Evolutionary conservation across 2,797 vertebrate species (phyloP).

Genomic region (Pseudopleuronectes americanus): DNA sequence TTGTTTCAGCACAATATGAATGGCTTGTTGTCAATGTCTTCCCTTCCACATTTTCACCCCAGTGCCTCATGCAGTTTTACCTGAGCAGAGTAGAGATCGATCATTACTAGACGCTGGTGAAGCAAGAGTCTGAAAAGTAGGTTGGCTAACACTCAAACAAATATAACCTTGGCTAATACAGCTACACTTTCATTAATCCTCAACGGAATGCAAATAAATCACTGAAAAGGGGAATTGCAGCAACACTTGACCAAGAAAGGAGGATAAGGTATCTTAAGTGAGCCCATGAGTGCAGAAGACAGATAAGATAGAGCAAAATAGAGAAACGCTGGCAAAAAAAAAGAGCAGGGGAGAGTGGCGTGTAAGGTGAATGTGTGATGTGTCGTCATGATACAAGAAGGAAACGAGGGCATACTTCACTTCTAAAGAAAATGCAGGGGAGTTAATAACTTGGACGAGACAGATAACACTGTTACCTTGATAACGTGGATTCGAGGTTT

Average conservation of each 20-base stretch:
- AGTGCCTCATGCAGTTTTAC: slow-evolving; percentile 29
- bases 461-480: slow-evolving; percentile 77
- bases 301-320: slow-evolving; percentile 74
- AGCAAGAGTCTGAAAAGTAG: slow-evolving; percentile 61
- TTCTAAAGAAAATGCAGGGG: slow-evolving; percentile 70
- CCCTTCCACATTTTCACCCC: slow-evolving; percentile 1
- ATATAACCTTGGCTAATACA: slow-evolving; percentile 77
- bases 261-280: slow-evolving; percentile 71
- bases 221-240: slow-evolving; percentile 73
- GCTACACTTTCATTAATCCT: slow-evolving; percentile 73
- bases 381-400: slow-evolving; percentile 56
- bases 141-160: slow-evolving; percentile 72
- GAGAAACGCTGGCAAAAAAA: slow-evolving; percentile 44
- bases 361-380: slow-evolving; percentile 69
- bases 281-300: slow-evolving; percentile 60
- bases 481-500: slow-evolving; percentile 68
- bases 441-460: slow-evolving; percentile 76
- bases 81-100: slow-evolving; percentile 52
- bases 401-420: slow-evolving; percentile 63
- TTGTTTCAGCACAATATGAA: background rate
- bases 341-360: slow-evolving; percentile 42
- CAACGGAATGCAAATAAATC: slow-evolving; percentile 77
- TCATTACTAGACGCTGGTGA: slow-evolving; percentile 67
- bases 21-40: background rate
- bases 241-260: slow-evolving; percentile 62